These are phyloP conservation scores for Pseudoips prasinana DNA, from an alignment of 2,888 invertebrate species.

Conservation along the genomic window DNA sequence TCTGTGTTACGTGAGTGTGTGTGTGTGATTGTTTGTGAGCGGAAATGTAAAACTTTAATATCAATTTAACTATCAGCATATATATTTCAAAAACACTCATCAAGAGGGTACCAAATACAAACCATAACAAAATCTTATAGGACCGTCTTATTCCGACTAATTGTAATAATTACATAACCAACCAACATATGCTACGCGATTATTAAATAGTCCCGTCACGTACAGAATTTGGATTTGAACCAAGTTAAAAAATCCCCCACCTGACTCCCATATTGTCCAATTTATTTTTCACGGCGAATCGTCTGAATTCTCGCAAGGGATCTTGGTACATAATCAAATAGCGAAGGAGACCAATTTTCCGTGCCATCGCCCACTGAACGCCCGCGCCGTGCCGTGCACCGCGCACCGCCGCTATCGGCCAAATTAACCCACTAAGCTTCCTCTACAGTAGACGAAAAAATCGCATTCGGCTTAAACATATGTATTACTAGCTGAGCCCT, in stretches of 20 bases:
- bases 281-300: conserved; percentile 52
- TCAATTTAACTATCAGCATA: too few relatives aligned
- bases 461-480: conserved; percentile 8
- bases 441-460: conserved; percentile 46
- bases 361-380: conserved; percentile 62
- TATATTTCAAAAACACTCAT: too few relatives aligned
- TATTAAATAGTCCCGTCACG: conserved; percentile 13
- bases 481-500: too few relatives aligned
- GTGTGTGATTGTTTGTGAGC: too few relatives aligned
- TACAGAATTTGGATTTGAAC: conserved; percentile 21
- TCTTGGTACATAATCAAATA: conserved; percentile 73
- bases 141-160: too few relatives aligned
- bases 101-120: too few relatives aligned
- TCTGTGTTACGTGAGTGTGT: too few relatives aligned
- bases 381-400: conserved; percentile 47
- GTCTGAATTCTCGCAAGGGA: conserved; percentile 50
- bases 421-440: conserved; percentile 61
- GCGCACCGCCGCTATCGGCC: conserved; percentile 58
- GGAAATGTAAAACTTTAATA: too few relatives aligned
- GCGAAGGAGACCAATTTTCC: conserved; percentile 73
- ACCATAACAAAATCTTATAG: too few relatives aligned
- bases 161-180: too few relatives aligned
- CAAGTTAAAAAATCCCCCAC: conserved; percentile 25
- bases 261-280: conserved; percentile 47
- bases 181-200: too few relatives aligned